Conservation (phyloP, 2,888 invertebrate genomes). For the Pecten maximus region DNA sequence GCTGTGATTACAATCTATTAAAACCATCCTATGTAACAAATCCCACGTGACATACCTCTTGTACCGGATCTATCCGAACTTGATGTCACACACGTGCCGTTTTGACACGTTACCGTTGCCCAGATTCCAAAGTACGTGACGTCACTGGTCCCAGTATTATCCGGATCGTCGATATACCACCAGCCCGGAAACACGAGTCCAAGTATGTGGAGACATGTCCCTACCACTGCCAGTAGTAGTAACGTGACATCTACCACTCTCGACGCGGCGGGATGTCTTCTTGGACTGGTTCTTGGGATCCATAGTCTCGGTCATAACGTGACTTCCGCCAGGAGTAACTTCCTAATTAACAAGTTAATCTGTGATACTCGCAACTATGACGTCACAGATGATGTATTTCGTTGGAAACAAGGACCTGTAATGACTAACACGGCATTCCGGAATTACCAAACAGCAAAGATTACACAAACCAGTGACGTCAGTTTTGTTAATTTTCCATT, state of each 20-base stretch:
- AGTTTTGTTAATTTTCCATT: neutral
- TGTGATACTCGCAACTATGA: too few species aligned
- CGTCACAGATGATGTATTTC: too few species aligned
- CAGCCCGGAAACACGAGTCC: neutral
- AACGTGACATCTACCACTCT: neutral
- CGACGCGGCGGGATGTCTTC: neutral
- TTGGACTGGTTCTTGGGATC: neutral
- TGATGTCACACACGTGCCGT: neutral
- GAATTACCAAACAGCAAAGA: neutral
- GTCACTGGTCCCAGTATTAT: neutral
- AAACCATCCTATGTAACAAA: too few species aligned
- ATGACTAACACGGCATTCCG: too few species aligned
- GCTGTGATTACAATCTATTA: too few species aligned
- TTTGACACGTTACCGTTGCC: neutral
- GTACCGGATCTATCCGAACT: neutral
- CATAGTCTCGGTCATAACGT: neutral
- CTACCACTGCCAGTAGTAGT: neutral
- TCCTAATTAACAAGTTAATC: too few species aligned
- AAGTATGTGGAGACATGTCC: neutral
- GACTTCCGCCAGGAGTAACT: neutral
- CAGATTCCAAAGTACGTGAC: conserved; percentile 16
- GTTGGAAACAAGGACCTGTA: too few species aligned
- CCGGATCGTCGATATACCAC: conserved; percentile 11
- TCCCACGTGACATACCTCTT: neutral
- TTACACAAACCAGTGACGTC: neutral